A percentile compares a stretch with the other conserved stretches of the same genome.
These are phyloP conservation scores for Apogon hyalosoma DNA, from an alignment of 2,797 vertebrate species.

Conservation along the genomic window DNA sequence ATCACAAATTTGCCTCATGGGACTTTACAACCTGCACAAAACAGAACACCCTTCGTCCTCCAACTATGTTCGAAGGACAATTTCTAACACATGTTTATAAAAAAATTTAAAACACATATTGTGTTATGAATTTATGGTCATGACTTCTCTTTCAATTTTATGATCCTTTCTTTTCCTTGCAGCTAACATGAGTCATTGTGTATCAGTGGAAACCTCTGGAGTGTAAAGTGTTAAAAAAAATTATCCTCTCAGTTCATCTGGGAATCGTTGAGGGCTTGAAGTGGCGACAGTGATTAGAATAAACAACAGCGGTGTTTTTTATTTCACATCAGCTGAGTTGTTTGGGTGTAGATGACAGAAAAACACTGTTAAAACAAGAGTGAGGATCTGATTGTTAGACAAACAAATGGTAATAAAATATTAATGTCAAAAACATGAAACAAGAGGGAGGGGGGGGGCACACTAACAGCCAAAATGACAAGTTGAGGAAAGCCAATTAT, in stretches of 20 bases:
- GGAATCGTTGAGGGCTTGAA: conserved; percentile 26
- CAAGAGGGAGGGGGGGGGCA: no score
- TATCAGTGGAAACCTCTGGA: conserved; percentile 30
- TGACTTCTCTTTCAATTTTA: conserved; percentile 18
- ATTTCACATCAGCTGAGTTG: conserved; percentile 21
- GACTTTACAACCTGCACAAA: no score
- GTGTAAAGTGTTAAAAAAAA: conserved; percentile 32
- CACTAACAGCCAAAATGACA: conserved; percentile 5
- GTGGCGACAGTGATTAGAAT: conserved; percentile 20
- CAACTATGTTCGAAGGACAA: no score
- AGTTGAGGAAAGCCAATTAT: conserved; percentile 5
- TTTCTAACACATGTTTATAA: no score
- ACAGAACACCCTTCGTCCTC: no score
- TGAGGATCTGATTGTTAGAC: conserved; percentile 2
- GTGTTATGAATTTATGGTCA: conserved; percentile 12
- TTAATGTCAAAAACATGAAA: conserved; percentile 13
- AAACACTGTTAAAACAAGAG: not conserved
- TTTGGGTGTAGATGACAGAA: conserved; percentile 23
- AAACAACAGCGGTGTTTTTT: conserved; percentile 21
- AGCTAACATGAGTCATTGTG: conserved; percentile 32
- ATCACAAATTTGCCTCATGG: no score
- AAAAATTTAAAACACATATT: not conserved
- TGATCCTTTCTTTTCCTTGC: conserved; percentile 1
- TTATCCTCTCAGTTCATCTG: conserved; percentile 37
- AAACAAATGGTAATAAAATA: conserved; percentile 13